Evolutionary conservation across 2,113 vertebrate genomes (phyloP), one percentile per base, ranked within the genome.

Genomic region (Litocranius walleri): DNA sequence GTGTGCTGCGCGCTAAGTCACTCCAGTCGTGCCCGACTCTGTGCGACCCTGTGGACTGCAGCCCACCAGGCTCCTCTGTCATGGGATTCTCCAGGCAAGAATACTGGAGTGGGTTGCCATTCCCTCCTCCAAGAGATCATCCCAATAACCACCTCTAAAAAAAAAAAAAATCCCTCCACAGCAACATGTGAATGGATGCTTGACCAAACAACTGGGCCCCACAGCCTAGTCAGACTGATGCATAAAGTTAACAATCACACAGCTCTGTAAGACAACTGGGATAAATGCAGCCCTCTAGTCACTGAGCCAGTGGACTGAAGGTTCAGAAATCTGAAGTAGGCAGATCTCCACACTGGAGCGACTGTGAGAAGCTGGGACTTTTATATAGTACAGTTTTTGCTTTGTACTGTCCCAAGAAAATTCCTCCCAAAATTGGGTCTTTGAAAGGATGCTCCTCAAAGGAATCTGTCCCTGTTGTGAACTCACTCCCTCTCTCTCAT

Each of bases 331-430:
- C 57, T 36, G 48, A 96, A n/a, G 23, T n/a, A 89, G 45, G 36
- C 19, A 36, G 88, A 45, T 45, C 21, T 82, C 57, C 64, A 80
- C 83, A n/a, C 0, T 45, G 48, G 7, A 82, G 23, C 13, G 19
- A 88, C 7, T n/a, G 21, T 78, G 30, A 83, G 61, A 84, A 82
- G 9, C 25, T 95, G 57, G 33, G n/a, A 67, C 6, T 23, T 91
- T 67, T 83, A 54, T 21, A 25, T 78, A 81, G 57, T 2, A 5
- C 8, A 62, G 13, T 23, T 48, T 8, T 81, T 89, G 52, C 91
- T 96, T 95, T 74, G 11, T 86, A 56, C 25, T 93, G 7, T 30
- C 50, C 52, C 61, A 54, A 81, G 87, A 91, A 95, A 96, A 78
- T 85, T 78, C 25, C 77, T 82, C 61, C 33, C 33, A 62, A 45